A percentile compares a stretch with the other conserved stretches of the same genome.
Conservation (phyloP, 2,888 invertebrate species). For the Auanema sp. region DNA sequence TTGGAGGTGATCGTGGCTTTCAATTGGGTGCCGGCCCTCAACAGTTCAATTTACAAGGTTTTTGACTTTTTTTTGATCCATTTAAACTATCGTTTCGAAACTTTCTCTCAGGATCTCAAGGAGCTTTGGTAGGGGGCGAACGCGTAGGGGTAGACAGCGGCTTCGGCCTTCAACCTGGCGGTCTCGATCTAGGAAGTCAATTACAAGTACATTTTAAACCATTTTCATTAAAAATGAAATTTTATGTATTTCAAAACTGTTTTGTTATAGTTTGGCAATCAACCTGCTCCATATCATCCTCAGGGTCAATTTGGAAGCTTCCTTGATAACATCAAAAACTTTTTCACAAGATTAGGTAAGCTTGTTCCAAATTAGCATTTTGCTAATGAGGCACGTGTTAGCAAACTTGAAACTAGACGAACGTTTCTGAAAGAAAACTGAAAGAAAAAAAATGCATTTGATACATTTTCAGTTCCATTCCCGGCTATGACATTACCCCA, state of each 20-base stretch:
- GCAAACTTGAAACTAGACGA: neutral
- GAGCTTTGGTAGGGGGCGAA: constrained; percentile 46
- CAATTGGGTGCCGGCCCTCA: constrained; percentile 32
- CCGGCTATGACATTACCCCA: constrained; percentile 12
- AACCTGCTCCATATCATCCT: constrained; percentile 33
- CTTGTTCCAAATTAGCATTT: neutral
- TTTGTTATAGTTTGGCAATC: constrained; percentile 12
- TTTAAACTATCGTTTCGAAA: too few species aligned
- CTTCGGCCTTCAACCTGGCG: constrained; percentile 25
- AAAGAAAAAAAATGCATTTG: neutral
- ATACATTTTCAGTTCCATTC: constrained; percentile 12
- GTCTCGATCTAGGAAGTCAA: constrained; percentile 38
- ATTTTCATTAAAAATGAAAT: too few species aligned
- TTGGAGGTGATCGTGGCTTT: constrained; percentile 50
- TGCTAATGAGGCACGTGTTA: neutral
- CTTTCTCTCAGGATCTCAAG: constrained; percentile 11
- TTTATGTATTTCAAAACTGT: too few species aligned
- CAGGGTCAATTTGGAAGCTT: constrained; percentile 43
- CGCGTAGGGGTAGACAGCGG: constrained; percentile 42
- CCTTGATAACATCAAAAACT: constrained; percentile 36
- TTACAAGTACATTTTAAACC: constrained; percentile 5
- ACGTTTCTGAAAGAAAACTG: neutral
- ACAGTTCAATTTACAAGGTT: constrained; percentile 32
- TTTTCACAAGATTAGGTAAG: constrained; percentile 33
- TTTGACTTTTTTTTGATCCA: constrained; percentile 22